Conservation (phyloP, 2,888 invertebrate genomes). For the Oxycera nigricornis region DNA sequence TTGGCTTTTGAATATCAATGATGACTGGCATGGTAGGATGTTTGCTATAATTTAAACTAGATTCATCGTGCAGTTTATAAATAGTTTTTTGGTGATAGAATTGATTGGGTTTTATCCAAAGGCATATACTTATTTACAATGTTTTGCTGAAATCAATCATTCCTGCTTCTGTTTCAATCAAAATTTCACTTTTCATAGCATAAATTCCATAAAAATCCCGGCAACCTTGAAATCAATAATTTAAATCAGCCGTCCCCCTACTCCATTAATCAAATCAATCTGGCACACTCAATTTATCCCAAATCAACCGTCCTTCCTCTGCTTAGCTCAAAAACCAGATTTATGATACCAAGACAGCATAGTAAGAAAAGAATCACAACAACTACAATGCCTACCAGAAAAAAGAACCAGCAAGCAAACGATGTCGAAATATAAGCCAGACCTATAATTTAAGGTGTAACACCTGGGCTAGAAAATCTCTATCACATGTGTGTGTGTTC, state of each 20-base stretch:
- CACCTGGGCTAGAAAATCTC: constrained; percentile 1
- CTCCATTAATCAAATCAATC: background rate
- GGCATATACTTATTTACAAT: too few species aligned
- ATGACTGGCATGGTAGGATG: too few species aligned
- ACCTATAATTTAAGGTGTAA: constrained; percentile 27
- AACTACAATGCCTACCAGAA: too few species aligned
- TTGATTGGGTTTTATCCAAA: too few species aligned
- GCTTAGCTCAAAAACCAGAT: background rate
- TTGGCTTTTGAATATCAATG: too few species aligned
- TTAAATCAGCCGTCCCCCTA: background rate
- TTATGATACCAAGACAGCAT: background rate
- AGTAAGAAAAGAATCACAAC: background rate
- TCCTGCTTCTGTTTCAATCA: too few species aligned
- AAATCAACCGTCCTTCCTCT: background rate
- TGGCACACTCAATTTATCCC: background rate
- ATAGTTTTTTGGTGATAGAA: too few species aligned
- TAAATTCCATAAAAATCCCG: too few species aligned
- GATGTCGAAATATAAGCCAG: background rate
- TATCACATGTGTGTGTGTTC: background rate
- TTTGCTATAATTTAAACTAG: too few species aligned
- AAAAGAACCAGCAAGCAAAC: background rate
- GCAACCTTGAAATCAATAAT: background rate
- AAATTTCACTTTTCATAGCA: too few species aligned
- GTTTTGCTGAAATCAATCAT: too few species aligned
- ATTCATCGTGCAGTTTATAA: too few species aligned